Evolutionary conservation across 2,888 invertebrate genomes (phyloP).

Genomic region (Strigamia transsilvanica): DNA sequence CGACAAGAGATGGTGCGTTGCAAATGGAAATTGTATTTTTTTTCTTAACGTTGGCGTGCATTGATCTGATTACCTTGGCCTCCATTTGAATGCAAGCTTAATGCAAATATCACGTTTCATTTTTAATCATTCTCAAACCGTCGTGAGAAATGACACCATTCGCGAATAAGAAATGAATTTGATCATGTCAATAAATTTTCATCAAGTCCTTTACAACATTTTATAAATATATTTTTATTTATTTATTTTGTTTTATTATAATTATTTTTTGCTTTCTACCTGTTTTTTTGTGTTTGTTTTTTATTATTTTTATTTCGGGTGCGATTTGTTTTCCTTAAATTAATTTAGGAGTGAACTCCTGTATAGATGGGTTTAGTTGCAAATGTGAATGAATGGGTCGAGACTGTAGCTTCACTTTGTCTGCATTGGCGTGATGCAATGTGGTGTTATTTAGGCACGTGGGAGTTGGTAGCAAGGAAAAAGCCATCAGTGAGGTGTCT

Average conservation of each 20-base stretch:
- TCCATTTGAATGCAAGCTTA: slow-evolving; percentile 39
- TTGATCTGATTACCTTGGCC: slow-evolving; percentile 42
- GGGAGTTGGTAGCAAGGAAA: slow-evolving; percentile 34
- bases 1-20: slow-evolving; percentile 17
- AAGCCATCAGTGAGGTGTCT: slow-evolving; percentile 15
- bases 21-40: slow-evolving; percentile 27
- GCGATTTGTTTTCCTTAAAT: slow-evolving; percentile 15
- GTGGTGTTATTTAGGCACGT: slow-evolving; percentile 36
- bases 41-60: background rate
- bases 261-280: background rate
- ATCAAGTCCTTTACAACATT: background rate
- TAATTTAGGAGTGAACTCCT: slow-evolving; percentile 29
- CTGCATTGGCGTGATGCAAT: slow-evolving; percentile 41
- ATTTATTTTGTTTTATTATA: background rate
- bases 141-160: slow-evolving; percentile 21
- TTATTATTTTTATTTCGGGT: background rate
- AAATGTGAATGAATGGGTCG: slow-evolving; percentile 27
- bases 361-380: slow-evolving; percentile 30
- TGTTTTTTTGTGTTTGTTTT: background rate
- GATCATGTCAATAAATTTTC: slow-evolving; percentile 33
- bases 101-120: slow-evolving; percentile 40
- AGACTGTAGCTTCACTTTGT: slow-evolving; percentile 26
- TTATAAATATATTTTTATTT: slow-evolving; percentile 11
- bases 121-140: slow-evolving; percentile 28
- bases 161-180: slow-evolving; percentile 25